Percentiles rank a stretch among this genome's conserved stretches.
phyloP scores from a whole-genome alignment of 2,113 vertebrate species.

The Hydrolagus affinis region DNA sequence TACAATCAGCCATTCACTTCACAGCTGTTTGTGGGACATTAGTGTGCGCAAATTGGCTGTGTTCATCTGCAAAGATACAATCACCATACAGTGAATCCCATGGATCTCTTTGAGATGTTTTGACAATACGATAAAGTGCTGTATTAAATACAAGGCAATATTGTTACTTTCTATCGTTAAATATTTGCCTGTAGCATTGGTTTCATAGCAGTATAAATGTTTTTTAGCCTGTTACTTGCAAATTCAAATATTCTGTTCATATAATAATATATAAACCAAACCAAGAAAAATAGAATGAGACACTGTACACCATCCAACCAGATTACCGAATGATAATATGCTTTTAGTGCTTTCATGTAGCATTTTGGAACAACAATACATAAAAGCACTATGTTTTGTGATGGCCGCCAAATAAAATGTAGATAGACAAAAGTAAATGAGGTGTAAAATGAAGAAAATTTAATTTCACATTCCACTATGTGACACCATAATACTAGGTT shows the following conservation, averaged over 20 bases:
- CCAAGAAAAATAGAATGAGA: background rate
- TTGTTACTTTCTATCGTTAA: background rate
- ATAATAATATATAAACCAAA: background rate
- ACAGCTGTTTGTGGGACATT: too few species aligned
- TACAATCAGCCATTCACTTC: too few species aligned
- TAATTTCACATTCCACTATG: constrained; percentile 35
- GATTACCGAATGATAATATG: background rate
- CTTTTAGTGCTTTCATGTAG: background rate
- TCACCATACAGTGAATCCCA: too few species aligned
- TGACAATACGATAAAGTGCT: too few species aligned
- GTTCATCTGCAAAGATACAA: too few species aligned
- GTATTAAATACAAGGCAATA: background rate
- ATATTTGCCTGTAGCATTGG: background rate
- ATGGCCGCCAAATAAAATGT: constrained; percentile 42
- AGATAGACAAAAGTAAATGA: constrained; percentile 50
- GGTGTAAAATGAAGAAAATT: constrained; percentile 59
- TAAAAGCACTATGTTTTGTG: constrained; percentile 32
- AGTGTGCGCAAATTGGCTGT: too few species aligned
- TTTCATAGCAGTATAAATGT: background rate
- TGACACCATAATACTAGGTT: background rate
- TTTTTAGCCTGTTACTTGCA: background rate
- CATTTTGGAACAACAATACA: background rate
- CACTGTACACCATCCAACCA: background rate
- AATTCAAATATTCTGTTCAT: too few species aligned
- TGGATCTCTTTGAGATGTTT: too few species aligned